Percentiles rank a stretch among this genome's conserved stretches.
These are phyloP conservation scores for Gymnopithys bicolor DNA, from an alignment of 2,797 vertebrate species.

Conservation along the genomic window DNA sequence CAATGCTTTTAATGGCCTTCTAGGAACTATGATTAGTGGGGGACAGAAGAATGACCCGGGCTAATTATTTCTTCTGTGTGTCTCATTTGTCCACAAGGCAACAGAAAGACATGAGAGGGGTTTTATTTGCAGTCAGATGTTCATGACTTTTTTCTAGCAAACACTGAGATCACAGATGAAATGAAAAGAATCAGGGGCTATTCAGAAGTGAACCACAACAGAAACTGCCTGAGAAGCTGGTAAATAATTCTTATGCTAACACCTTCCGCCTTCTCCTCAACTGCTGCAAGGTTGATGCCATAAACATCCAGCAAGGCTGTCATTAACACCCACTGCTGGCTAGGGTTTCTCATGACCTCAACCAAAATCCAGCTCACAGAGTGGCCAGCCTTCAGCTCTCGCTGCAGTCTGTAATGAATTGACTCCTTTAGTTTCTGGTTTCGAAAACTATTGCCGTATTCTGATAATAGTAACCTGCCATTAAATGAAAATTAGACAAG, in stretches of 20 bases:
- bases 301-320: neutral
- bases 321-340: neutral
- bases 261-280: neutral
- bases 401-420: neutral
- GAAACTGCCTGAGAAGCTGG: neutral
- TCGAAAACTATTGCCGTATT: neutral
- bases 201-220: neutral
- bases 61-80: neutral
- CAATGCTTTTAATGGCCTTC: neutral
- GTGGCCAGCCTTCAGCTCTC: neutral
- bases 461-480: neutral
- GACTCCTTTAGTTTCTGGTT: neutral
- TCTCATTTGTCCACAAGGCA: neutral
- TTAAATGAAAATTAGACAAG: neutral
- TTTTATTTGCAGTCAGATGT: neutral
- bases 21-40: neutral
- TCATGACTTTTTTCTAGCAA: neutral
- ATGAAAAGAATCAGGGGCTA: neutral
- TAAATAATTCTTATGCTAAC: neutral
- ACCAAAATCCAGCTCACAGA: neutral
- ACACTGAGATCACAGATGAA: neutral
- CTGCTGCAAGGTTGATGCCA: accelerated
- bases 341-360: constrained; percentile 25
- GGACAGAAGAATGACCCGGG: neutral
- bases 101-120: neutral